Base-by-base conservation (phyloP, 1,140 invertebrate species). In the Caenorhabditis brenneri region DNA sequence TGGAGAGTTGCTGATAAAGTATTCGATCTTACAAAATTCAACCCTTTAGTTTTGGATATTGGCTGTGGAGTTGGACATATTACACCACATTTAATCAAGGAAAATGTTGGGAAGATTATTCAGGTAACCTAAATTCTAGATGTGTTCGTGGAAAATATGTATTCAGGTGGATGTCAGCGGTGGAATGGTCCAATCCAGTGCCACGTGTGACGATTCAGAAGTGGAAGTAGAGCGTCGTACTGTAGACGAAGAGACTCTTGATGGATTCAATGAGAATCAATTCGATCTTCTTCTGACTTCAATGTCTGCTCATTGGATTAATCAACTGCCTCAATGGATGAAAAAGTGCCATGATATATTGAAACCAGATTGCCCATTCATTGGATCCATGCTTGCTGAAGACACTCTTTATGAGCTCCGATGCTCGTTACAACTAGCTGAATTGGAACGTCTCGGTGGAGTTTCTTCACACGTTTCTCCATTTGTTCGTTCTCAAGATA, bases 311-410 rank as follows among this genome's bases (percentile, higher is more conserved):
- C 97, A 99, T 91, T 99, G 97, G 97, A 95, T 99, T 0, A 99
- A 99, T 91, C 94, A 99, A 92, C 92, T 99, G 24, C 97, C 97
- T 0, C 94, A 94, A 16, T 94, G 94, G 83, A 86, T 86, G 84
- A 85, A 84, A 19, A 85, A 92, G 88, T 91, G 93, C 46, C 92
- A 93, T 19, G 87, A 89, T 78, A 89, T 92, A 74, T 91, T 99
- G 27, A 96, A 94, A 91, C 94, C 94, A 83, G 97, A 99, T 93
- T 96, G 97, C 36, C 96, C 95, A 0, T 95, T 99, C 84, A 92
- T 99, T 87, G 97, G 95, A 0, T 94, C 96, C 31, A 93, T 99
- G 87, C 98, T 99, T 93, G 97, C 97, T n/a, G 95, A 96, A 2
- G 96, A 99, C 87, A 98, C 96, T 0, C 92, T 99, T 4, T 97